phyloP scores from a whole-genome alignment of 2,888 invertebrate species.

The Fabriciana adippe region DNA sequence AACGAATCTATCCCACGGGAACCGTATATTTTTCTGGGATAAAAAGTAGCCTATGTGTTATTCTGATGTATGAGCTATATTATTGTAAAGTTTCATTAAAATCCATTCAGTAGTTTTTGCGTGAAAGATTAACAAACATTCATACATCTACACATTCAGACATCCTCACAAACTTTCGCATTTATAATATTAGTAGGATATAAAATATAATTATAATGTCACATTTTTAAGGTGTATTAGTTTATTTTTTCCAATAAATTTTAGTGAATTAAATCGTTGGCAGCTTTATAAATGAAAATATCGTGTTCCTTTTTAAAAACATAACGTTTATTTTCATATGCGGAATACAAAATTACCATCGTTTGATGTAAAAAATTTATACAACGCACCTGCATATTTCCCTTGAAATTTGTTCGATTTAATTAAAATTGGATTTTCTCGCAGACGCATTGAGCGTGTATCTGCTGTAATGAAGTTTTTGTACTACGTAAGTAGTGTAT shows the following conservation, averaged over 20 bases:
- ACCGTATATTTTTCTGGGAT: too few species aligned
- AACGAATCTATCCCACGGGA: too few species aligned
- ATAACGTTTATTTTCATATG: constrained; percentile 10
- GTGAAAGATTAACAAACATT: too few species aligned
- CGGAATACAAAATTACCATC: constrained; percentile 18
- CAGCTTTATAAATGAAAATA: neutral
- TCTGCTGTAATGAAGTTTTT: neutral
- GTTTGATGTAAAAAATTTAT: constrained; percentile 32
- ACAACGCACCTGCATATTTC: constrained; percentile 32
- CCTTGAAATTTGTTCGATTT: constrained; percentile 37
- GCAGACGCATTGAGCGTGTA: constrained; percentile 11
- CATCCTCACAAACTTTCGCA: too few species aligned
- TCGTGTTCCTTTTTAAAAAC: neutral
- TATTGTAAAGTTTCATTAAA: too few species aligned
- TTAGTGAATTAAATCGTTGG: neutral
- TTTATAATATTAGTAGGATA: too few species aligned
- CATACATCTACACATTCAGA: too few species aligned
- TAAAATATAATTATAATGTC: too few species aligned
- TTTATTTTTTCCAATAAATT: neutral
- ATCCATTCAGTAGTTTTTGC: too few species aligned
- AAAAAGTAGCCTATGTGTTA: too few species aligned
- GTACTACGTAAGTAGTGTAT: neutral
- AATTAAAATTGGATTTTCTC: constrained; percentile 35
- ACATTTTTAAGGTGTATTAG: too few species aligned
- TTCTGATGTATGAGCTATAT: too few species aligned